Conservation (phyloP, 2,888 invertebrate genomes). For the Entomobrya multifasciata region DNA sequence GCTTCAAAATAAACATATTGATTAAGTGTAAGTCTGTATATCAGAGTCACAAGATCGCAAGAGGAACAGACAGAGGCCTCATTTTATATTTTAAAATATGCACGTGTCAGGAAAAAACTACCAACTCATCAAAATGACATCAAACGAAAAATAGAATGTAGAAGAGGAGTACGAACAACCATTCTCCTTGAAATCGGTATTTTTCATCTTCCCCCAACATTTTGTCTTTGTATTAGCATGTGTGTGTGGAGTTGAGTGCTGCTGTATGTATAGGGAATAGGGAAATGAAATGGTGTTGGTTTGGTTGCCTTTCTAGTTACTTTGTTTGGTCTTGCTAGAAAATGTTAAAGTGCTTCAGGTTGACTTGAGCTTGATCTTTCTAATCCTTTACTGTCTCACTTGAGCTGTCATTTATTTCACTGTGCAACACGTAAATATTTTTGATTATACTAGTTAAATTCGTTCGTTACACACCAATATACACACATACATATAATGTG, state of each 20-base stretch:
- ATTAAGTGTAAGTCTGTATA: background rate
- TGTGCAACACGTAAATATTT: conserved; percentile 9
- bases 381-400: conserved; percentile 67
- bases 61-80: conserved; percentile 52
- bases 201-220: conserved; percentile 70
- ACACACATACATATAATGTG: no score
- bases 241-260: no score
- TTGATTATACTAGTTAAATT: background rate
- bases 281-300: no score
- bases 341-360: conserved; percentile 68
- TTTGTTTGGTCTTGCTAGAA: background rate
- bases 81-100: conserved; percentile 61
- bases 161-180: conserved; percentile 30
- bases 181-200: conserved; percentile 15
- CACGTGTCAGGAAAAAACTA: conserved; percentile 71
- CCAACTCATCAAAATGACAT: conserved; percentile 59
- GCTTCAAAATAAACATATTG: no score
- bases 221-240: conserved; percentile 1
- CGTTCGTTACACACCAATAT: background rate
- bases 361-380: conserved; percentile 69
- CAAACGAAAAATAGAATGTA: no score
- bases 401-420: conserved; percentile 32
- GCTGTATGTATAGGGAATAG: no score
- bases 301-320: background rate
- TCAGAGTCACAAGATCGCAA: conserved; percentile 21